Conservation (phyloP, 1,140 invertebrate species). For the Sipha flava region DNA sequence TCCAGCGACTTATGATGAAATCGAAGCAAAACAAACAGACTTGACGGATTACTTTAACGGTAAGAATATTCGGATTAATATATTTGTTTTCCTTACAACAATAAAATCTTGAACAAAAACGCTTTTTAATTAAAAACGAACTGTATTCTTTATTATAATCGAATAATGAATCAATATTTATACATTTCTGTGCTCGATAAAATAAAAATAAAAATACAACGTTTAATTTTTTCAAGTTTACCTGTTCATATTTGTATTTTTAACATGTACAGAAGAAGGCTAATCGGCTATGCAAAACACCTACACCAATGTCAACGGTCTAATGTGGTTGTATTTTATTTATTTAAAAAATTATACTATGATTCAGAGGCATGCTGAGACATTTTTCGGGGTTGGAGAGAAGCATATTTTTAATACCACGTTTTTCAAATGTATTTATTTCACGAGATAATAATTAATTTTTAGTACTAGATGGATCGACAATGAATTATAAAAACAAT, state of each 20-base stretch:
- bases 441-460: too few relatives aligned
- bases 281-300: slow-evolving; percentile 18
- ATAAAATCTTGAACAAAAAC: not conserved
- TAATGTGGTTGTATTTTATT: slow-evolving; percentile 16
- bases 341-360: slow-evolving; percentile 27
- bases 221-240: too few relatives aligned
- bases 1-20: slow-evolving; percentile 37
- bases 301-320: not conserved
- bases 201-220: not conserved
- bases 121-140: too few relatives aligned
- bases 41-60: not conserved
- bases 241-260: too few relatives aligned
- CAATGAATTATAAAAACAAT: too few relatives aligned
- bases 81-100: not conserved
- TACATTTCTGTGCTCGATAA: not conserved
- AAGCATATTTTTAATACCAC: too few relatives aligned
- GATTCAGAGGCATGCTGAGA: too few relatives aligned
- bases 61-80: not conserved
- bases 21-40: slow-evolving; percentile 37
- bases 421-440: too few relatives aligned
- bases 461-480: too few relatives aligned
- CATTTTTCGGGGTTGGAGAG: too few relatives aligned
- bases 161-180: too few relatives aligned
- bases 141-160: too few relatives aligned
- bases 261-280: not conserved